Evolutionary conservation across 2,797 vertebrate genomes (phyloP).

Genomic region (Parambassis ranga): DNA sequence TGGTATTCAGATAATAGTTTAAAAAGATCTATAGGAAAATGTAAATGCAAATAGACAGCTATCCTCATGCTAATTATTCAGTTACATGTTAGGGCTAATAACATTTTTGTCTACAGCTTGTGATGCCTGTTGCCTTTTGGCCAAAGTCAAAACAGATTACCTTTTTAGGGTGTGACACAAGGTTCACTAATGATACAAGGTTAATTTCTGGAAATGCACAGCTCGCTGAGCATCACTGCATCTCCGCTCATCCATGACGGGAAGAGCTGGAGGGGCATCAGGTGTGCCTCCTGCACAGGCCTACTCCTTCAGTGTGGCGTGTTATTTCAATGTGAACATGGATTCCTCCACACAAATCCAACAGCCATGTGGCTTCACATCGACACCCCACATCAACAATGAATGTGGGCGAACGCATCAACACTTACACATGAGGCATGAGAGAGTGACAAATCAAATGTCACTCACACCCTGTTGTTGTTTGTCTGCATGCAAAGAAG

Average conservation of each 20-base stretch:
- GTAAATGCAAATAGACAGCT: too few species aligned
- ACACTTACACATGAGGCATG: slow-evolving; percentile 31
- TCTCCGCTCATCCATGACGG: slow-evolving; percentile 41
- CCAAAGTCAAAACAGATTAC: not conserved
- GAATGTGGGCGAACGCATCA: slow-evolving; percentile 26
- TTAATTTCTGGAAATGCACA: slow-evolving; percentile 32
- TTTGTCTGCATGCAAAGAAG: slow-evolving; percentile 13
- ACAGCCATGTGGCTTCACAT: slow-evolving; percentile 21
- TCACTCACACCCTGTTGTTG: slow-evolving; percentile 12
- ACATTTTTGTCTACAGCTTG: not conserved
- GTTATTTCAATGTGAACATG: slow-evolving; percentile 45
- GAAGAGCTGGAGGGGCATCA: slow-evolving; percentile 56
- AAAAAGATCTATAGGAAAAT: too few species aligned
- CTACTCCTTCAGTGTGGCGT: slow-evolving; percentile 2
- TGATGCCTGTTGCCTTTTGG: not conserved
- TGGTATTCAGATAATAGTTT: too few species aligned
- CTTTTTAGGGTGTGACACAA: not conserved
- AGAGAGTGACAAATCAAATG: slow-evolving; percentile 43
- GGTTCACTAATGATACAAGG: slow-evolving; percentile 25
- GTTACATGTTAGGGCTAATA: too few species aligned
- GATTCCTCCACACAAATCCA: slow-evolving; percentile 28
- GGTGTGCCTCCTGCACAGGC: slow-evolving; percentile 41
- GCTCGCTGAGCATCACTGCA: slow-evolving; percentile 40
- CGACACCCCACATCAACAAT: slow-evolving; percentile 39
- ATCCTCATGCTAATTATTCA: too few species aligned